A percentile compares a stretch with the other conserved stretches of the same genome.
Evolutionary conservation across 2,113 vertebrate genomes (phyloP).

Genomic region (Etia nguti): DNA sequence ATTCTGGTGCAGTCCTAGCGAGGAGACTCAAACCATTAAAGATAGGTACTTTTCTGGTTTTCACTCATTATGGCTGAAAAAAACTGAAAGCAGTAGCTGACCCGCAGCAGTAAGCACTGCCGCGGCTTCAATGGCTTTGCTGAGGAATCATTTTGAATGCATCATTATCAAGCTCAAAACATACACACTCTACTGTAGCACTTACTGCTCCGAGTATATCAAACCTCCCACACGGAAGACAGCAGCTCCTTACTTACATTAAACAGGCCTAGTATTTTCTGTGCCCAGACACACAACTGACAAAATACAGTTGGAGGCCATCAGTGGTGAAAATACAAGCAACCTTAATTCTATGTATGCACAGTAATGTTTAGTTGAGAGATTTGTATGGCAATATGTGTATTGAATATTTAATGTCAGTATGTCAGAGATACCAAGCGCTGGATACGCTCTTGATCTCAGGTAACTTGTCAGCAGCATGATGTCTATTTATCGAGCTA

Average conservation of each 20-base stretch:
- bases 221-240: slow-evolving; percentile 2
- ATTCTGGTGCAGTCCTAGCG: not conserved
- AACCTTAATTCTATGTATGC: not conserved
- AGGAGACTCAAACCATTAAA: not conserved
- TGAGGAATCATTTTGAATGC: slow-evolving; percentile 10
- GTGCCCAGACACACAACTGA: not conserved
- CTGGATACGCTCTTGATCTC: not conserved
- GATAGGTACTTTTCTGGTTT: not conserved
- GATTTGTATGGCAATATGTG: not conserved
- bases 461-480: not conserved
- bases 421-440: not conserved
- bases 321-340: not conserved
- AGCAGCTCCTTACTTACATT: not conserved
- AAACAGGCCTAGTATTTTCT: not conserved
- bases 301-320: not conserved
- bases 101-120: not conserved
- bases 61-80: not conserved
- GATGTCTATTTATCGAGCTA: not conserved
- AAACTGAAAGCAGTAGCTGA: not conserved
- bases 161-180: slow-evolving; percentile 27
- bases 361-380: not conserved
- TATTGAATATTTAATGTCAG: not conserved
- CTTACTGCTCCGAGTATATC: not conserved
- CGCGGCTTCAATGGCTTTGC: slow-evolving; percentile 8
- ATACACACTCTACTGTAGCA: not conserved